Conservation (phyloP, 1,140 invertebrate species). For the Cephus cinctus region DNA sequence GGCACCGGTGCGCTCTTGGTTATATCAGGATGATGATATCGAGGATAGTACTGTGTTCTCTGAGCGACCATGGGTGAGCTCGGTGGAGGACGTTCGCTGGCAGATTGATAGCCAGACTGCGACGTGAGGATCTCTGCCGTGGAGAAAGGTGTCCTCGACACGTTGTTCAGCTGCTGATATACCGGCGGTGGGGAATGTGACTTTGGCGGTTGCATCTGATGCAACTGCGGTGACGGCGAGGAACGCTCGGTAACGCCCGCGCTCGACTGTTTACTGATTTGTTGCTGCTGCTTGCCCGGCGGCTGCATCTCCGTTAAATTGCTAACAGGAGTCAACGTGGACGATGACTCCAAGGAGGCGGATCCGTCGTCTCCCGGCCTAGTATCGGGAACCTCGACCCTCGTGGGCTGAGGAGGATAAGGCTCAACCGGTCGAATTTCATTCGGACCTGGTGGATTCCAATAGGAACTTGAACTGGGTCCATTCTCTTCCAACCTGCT, state of each 20-base stretch:
- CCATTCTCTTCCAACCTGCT: conserved; percentile 21
- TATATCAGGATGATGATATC: conserved; percentile 52
- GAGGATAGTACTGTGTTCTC: conserved; percentile 46
- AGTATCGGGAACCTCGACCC: conserved; percentile 47
- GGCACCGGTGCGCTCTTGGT: conserved; percentile 46
- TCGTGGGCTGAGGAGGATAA: conserved; percentile 43
- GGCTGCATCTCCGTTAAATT: conserved; percentile 51
- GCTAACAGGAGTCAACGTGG: conserved; percentile 29
- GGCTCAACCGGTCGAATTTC: conserved; percentile 40
- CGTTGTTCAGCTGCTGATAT: conserved; percentile 45
- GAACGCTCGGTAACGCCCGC: conserved; percentile 49
- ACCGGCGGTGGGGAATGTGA: conserved; percentile 45
- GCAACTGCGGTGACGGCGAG: conserved; percentile 53
- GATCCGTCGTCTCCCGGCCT: conserved; percentile 46
- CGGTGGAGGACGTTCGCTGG: conserved; percentile 10
- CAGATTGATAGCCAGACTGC: conserved; percentile 32
- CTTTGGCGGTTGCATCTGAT: conserved; percentile 40
- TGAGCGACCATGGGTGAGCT: conserved; percentile 32
- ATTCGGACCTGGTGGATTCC: conserved; percentile 33
- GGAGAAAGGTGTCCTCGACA: conserved; percentile 33
- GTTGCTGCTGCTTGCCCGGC: conserved; percentile 44
- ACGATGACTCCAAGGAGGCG: conserved; percentile 28
- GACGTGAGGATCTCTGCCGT: conserved; percentile 35
- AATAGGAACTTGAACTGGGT: conserved; percentile 25
- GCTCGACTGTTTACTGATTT: conserved; percentile 11